A percentile compares a stretch with the other conserved stretches of the same genome.
These are phyloP conservation scores for Microtus oregoni DNA, from an alignment of 2,113 vertebrate genomes.

Conservation along the genomic window DNA sequence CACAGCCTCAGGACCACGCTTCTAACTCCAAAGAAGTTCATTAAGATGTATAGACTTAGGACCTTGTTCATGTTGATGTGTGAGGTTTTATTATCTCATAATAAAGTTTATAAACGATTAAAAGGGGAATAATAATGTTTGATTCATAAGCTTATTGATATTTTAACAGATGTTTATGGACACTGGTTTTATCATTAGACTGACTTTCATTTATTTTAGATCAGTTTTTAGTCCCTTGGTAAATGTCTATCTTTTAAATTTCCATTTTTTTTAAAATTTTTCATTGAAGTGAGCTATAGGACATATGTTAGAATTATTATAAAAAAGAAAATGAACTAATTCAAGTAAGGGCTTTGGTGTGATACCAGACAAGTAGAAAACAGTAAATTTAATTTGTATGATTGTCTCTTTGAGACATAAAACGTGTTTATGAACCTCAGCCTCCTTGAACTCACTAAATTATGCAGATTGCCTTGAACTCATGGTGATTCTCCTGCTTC, in stretches of 20 bases:
- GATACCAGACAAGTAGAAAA: not conserved
- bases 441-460: not conserved
- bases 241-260: not conserved
- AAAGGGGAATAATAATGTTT: not conserved
- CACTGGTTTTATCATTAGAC: not conserved
- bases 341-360: not conserved
- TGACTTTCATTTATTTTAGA: constrained; percentile 27
- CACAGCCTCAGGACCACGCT: too few species aligned
- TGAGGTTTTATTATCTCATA: not conserved
- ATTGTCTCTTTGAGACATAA: not conserved
- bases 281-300: not conserved
- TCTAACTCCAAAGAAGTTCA: too few species aligned
- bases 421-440: not conserved
- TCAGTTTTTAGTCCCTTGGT: constrained; percentile 6
- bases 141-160: not conserved
- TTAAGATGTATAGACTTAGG: too few species aligned
- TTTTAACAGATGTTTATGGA: not conserved
- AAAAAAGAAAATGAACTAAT: constrained; percentile 22
- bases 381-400: not conserved
- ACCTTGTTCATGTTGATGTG: not conserved
- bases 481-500: not conserved
- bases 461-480: not conserved
- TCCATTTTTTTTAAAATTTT: not conserved
- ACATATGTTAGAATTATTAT: not conserved
- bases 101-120: not conserved